phyloP scores from a whole-genome alignment of 2,888 invertebrate genomes.

The Gnatocerus cornutus region DNA sequence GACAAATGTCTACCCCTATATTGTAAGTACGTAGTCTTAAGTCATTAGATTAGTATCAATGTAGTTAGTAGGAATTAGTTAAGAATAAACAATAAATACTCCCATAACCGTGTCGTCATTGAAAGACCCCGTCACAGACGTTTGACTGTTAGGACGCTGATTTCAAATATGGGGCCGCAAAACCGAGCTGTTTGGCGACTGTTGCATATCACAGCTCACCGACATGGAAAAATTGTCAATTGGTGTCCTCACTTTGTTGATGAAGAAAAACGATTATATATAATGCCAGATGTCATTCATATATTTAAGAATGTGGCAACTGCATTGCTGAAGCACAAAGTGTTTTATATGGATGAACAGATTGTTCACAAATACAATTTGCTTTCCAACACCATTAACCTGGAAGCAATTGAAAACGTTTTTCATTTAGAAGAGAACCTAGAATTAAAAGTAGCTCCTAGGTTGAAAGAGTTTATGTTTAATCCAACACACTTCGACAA shows the following conservation, averaged over 20 bases:
- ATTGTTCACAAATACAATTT: background rate
- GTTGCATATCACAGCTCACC: background rate
- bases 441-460: background rate
- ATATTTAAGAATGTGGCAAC: slow-evolving; percentile 21
- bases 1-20: too few species aligned
- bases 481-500: slow-evolving; percentile 17
- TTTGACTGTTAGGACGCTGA: background rate
- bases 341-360: slow-evolving; percentile 2
- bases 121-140: too few species aligned
- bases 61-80: too few species aligned
- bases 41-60: too few species aligned
- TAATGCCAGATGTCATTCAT: slow-evolving; percentile 12
- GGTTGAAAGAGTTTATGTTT: slow-evolving; percentile 11
- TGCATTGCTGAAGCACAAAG: background rate
- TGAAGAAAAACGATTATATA: slow-evolving; percentile 1
- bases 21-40: too few species aligned
- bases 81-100: too few species aligned
- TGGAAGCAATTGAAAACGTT: background rate
- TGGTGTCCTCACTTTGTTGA: background rate
- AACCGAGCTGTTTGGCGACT: slow-evolving; percentile 16
- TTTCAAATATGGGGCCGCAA: slow-evolving; percentile 16
- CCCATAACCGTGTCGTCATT: too few species aligned
- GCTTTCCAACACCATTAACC: background rate
- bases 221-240: background rate
- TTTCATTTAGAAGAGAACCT: background rate